These are phyloP conservation scores for Cephus spinipes DNA, from an alignment of 2,888 invertebrate species.

Conservation along the genomic window DNA sequence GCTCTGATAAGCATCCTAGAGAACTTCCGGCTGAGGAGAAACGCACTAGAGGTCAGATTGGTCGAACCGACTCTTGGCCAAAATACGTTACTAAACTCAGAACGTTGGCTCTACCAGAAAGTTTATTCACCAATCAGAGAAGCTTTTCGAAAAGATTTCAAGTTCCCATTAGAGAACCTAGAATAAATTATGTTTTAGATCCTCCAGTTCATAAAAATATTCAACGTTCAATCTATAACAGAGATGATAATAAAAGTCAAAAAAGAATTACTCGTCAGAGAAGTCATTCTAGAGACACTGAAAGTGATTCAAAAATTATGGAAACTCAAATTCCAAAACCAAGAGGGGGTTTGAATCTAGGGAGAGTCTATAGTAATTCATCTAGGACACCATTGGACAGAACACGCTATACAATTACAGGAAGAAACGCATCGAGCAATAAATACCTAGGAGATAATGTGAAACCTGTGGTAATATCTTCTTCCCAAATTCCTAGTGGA, in stretches of 20 bases:
- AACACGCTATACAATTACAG: not conserved
- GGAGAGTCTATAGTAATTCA: not conserved
- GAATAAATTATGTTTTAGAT: not conserved
- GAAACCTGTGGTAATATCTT: not conserved
- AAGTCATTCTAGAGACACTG: not conserved
- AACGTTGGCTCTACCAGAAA: not conserved
- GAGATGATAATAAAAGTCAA: not conserved
- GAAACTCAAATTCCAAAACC: slow-evolving; percentile 5
- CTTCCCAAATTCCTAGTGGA: not conserved
- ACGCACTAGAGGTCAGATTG: not conserved
- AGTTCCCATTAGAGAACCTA: not conserved
- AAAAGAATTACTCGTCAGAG: not conserved
- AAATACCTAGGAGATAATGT: no score
- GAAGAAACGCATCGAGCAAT: not conserved
- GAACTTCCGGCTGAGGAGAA: not conserved
- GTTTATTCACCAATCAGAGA: not conserved
- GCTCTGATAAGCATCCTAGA: not conserved
- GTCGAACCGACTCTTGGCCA: not conserved
- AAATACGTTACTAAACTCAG: not conserved
- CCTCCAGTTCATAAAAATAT: not conserved
- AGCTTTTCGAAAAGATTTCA: not conserved
- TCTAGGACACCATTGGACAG: not conserved
- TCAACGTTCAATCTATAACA: not conserved
- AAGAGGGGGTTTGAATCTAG: not conserved
- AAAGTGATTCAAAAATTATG: not conserved